A percentile compares a stretch with the other conserved stretches of the same genome.
Conservation (phyloP, 1,140 invertebrate genomes). For the Drosophila triauraria region DNA sequence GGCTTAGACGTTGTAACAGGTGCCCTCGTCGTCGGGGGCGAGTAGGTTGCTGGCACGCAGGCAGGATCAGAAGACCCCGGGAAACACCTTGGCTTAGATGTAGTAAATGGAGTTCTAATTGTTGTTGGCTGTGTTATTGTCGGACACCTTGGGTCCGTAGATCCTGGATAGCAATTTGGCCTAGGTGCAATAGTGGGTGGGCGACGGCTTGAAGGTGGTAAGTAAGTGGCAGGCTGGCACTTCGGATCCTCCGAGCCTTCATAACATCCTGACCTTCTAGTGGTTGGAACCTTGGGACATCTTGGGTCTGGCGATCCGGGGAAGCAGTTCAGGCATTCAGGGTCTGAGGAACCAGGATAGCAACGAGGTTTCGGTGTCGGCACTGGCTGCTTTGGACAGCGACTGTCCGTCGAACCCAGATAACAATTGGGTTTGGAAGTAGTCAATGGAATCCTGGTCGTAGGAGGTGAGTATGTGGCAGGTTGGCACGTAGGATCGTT, state of each 20-base stretch:
- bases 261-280: constrained; percentile 55
- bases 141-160: constrained; percentile 67
- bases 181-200: constrained; percentile 30
- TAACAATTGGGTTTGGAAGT: no score
- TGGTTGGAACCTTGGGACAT: constrained; percentile 83
- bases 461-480: background rate
- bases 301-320: constrained; percentile 66
- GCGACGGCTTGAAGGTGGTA: constrained; percentile 25
- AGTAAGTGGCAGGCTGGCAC: constrained; percentile 53
- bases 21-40: constrained; percentile 22
- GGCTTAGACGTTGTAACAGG: constrained; percentile 35
- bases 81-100: constrained; percentile 36
- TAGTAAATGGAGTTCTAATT: constrained; percentile 29
- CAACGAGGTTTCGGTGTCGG: constrained; percentile 36
- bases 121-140: background rate
- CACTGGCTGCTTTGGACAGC: no score
- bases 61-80: constrained; percentile 80
- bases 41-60: constrained; percentile 62
- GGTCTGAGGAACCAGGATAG: constrained; percentile 75
- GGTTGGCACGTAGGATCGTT: constrained; percentile 61
- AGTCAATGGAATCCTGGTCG: no score
- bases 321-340: constrained; percentile 33
- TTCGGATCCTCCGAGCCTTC: constrained; percentile 53
- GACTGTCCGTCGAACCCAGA: no score
- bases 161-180: constrained; percentile 71